These are phyloP conservation scores for Myotis lucifugus DNA, from an alignment of 2,113 vertebrate species.

Conservation along the genomic window DNA sequence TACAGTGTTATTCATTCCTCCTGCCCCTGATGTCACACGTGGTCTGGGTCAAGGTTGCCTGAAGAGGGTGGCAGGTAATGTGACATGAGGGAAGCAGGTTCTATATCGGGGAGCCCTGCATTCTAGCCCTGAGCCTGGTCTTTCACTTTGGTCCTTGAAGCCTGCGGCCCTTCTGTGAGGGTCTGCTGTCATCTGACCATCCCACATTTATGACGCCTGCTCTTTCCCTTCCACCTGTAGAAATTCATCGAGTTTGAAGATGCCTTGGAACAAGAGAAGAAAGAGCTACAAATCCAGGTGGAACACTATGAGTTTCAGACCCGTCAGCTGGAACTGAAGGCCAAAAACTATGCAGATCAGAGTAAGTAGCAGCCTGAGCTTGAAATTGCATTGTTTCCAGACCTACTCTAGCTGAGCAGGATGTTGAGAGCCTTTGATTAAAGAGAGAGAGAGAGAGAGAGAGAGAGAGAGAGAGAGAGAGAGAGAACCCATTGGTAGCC, in stretches of 20 bases:
- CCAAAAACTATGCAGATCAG: constrained; percentile 97
- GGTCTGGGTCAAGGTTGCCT: not conserved
- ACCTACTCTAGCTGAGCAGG: not conserved
- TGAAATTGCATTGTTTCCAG: rapidly evolving
- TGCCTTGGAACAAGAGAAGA: constrained; percentile 97
- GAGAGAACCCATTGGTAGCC: too few relatives aligned
- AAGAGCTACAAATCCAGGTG: constrained; percentile 95
- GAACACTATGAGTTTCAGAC: constrained; percentile 95
- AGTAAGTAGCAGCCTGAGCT: constrained; percentile 84
- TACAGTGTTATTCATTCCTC: not conserved
- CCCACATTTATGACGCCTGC: not conserved
- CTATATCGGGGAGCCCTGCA: rapidly evolving
- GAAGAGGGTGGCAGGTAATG: not conserved
- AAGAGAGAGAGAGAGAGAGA: too few relatives aligned
- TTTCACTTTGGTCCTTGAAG: not conserved
- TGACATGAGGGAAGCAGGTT: not conserved
- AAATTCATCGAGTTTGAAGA: constrained; percentile 99
- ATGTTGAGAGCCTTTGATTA: not conserved
- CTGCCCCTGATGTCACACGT: too few relatives aligned
- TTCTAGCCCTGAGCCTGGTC: not conserved
- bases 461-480: rapidly evolving
- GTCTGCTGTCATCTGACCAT: not conserved
- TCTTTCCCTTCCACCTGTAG: constrained; percentile 79
- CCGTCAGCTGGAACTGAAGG: constrained; percentile 96
- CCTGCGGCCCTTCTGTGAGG: not conserved